These are phyloP conservation scores for Nothobranchius furzeri DNA, from an alignment of 2,113 vertebrate genomes.

Conservation along the genomic window DNA sequence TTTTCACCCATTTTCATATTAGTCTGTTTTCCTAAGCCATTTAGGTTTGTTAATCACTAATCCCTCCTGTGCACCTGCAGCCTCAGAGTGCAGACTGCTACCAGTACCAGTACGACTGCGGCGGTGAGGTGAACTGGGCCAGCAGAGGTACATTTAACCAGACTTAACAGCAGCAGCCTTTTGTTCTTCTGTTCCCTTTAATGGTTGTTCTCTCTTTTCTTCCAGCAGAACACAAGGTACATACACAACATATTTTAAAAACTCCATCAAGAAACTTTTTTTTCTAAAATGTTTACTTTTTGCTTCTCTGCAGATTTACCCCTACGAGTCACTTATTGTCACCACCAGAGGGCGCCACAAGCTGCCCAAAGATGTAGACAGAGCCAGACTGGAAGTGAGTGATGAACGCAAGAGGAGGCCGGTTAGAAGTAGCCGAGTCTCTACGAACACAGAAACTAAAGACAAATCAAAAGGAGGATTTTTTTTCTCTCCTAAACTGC, in stretches of 20 bases:
- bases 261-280: neutral
- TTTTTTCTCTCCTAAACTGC: too few relatives aligned
- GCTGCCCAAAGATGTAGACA: conserved; percentile 94
- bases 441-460: too few relatives aligned
- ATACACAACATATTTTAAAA: conserved; percentile 15
- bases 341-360: conserved; percentile 94
- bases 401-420: too few relatives aligned
- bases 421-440: too few relatives aligned
- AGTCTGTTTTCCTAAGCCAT: conserved; percentile 3
- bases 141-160: conserved; percentile 85
- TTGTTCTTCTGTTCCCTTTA: conserved; percentile 16
- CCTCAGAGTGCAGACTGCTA: conserved; percentile 90
- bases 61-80: conserved; percentile 46
- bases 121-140: conserved; percentile 94
- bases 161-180: conserved; percentile 14
- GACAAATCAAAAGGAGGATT: too few relatives aligned
- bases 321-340: conserved; percentile 93
- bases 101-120: conserved; percentile 95
- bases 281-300: neutral
- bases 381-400: conserved; percentile 92
- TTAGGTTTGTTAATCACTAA: neutral
- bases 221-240: conserved; percentile 82
- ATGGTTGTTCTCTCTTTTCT: conserved; percentile 12
- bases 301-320: conserved; percentile 84
- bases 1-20: conserved; percentile 8